These are phyloP conservation scores for Formica selysi DNA, from an alignment of 1,140 invertebrate genomes.

Conservation along the genomic window DNA sequence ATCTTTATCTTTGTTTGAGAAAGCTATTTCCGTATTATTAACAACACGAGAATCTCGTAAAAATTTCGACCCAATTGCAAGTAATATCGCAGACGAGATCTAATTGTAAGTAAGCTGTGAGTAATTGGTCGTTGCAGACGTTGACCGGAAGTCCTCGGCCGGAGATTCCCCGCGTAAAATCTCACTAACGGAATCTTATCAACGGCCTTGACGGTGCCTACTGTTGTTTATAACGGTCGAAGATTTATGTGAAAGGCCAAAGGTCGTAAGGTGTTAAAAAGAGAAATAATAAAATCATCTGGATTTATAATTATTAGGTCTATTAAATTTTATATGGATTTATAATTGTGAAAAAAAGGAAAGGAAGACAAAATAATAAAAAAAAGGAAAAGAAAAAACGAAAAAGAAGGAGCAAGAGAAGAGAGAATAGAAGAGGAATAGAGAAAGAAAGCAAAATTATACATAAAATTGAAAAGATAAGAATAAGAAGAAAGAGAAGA, in stretches of 20 bases:
- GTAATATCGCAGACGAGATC: conserved; percentile 55
- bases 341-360: not conserved
- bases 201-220: conserved; percentile 50
- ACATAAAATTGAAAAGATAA: no score
- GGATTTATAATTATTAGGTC: not conserved
- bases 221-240: not conserved
- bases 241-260: conserved; percentile 41
- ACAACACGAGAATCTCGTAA: not conserved
- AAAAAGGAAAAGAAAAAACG: not conserved
- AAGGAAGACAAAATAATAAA: not conserved
- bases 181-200: conserved; percentile 63
- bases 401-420: not conserved
- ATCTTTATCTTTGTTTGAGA: not conserved
- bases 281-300: not conserved
- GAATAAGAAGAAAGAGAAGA: not conserved
- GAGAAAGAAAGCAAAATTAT: not conserved
- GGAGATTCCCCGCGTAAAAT: conserved; percentile 33
- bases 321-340: not conserved
- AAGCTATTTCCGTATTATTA: conserved; percentile 9
- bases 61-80: conserved; percentile 44
- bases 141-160: conserved; percentile 68
- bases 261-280: conserved; percentile 6
- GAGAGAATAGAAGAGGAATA: not conserved
- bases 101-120: conserved; percentile 23
- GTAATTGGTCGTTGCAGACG: conserved; percentile 46